These are phyloP conservation scores for Hemicordylus capensis DNA, from an alignment of 2,113 vertebrate genomes.

Conservation along the genomic window DNA sequence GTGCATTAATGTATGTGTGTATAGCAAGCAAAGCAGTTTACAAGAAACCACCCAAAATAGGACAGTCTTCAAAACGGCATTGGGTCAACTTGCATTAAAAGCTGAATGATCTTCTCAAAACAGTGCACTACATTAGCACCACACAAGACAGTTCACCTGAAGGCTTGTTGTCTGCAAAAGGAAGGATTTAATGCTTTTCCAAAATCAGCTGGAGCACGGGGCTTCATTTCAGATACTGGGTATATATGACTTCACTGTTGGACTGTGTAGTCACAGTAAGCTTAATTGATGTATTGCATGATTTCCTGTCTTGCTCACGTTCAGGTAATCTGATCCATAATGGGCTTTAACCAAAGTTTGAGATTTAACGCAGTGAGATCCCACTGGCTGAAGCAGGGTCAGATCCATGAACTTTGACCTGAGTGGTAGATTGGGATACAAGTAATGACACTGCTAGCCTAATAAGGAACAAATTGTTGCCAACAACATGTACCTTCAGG, in stretches of 20 bases:
- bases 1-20: no score
- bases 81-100: neutral
- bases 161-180: neutral
- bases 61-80: neutral
- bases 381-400: no score
- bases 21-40: neutral
- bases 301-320: neutral
- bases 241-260: neutral
- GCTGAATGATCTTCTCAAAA: neutral
- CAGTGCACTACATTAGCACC: neutral
- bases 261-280: neutral
- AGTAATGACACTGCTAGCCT: neutral
- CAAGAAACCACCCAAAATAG: neutral
- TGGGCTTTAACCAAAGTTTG: neutral
- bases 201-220: neutral
- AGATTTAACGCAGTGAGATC: neutral
- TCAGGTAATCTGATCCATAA: neutral
- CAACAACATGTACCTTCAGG: neutral
- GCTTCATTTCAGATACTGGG: no score
- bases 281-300: neutral
- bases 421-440: neutral
- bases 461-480: neutral
- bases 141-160: neutral
- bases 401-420: neutral
- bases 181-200: neutral